A percentile compares a stretch with the other conserved stretches of the same genome.
Conservation (phyloP, 2,888 invertebrate genomes). For the Nomada ruficornis region DNA sequence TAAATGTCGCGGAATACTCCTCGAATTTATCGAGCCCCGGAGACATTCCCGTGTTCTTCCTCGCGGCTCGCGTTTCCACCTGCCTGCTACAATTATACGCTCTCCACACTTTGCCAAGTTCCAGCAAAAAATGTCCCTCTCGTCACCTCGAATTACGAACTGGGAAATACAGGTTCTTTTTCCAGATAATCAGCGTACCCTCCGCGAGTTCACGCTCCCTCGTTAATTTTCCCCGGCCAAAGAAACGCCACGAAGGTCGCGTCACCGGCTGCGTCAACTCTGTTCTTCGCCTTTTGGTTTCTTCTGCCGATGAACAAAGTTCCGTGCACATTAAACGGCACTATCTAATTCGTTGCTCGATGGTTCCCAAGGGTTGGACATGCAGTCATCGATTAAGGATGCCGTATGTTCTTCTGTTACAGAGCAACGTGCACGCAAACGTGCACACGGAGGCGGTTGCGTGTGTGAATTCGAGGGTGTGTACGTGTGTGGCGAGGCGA, state of each 20-base stretch:
- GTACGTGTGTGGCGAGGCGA: slow-evolving; percentile 43
- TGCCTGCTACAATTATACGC: not conserved
- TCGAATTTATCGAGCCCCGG: slow-evolving; percentile 36
- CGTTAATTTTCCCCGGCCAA: slow-evolving; percentile 30
- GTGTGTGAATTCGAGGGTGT: not conserved
- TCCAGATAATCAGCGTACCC: slow-evolving; percentile 34
- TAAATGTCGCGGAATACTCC: slow-evolving; percentile 29
- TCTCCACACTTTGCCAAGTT: not conserved
- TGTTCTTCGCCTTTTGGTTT: not conserved
- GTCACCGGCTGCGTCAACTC: not conserved
- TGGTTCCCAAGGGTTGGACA: not conserved
- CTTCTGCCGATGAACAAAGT: slow-evolving; percentile 8
- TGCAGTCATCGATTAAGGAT: not conserved
- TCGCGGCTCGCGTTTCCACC: not conserved
- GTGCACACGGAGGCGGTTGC: not conserved
- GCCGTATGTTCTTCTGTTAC: not conserved
- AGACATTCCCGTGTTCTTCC: slow-evolving; percentile 10
- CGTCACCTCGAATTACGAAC: slow-evolving; percentile 1
- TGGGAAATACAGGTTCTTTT: not conserved
- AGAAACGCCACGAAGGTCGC: slow-evolving; percentile 5
- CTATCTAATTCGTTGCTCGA: not conserved
- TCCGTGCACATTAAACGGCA: not conserved
- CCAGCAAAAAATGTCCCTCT: not conserved
- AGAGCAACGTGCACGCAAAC: not conserved
- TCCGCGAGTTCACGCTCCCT: slow-evolving; percentile 7